Conservation (phyloP, 2,113 vertebrate species). For the Quiscalus mexicanus region DNA sequence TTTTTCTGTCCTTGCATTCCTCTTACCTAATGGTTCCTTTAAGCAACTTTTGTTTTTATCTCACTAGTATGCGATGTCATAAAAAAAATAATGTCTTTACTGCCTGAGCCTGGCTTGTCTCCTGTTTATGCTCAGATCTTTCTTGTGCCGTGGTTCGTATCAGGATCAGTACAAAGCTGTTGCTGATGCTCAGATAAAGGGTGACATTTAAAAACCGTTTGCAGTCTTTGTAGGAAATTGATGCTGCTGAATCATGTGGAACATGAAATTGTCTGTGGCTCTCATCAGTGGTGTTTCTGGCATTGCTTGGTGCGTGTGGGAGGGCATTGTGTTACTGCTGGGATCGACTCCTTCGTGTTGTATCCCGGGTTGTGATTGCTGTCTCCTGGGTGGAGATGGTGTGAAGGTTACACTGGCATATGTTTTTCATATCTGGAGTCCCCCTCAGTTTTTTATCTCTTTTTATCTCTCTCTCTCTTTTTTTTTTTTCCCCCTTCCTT, state of each 20-base stretch:
- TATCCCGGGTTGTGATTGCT: accelerated
- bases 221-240: neutral
- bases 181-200: neutral
- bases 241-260: neutral
- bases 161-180: neutral
- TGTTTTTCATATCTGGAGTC: accelerated
- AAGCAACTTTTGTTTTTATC: neutral
- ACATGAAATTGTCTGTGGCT: neutral
- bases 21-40: neutral
- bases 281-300: neutral
- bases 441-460: neutral
- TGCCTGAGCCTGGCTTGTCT: neutral
- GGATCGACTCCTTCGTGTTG: neutral
- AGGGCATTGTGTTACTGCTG: accelerated
- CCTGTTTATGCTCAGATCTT: neutral
- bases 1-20: neutral
- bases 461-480: too few species aligned
- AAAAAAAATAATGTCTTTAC: neutral
- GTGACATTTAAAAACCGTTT: neutral
- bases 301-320: neutral
- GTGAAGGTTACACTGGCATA: neutral
- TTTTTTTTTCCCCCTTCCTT: neutral
- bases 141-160: accelerated
- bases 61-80: neutral
- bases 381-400: neutral